Base-by-base conservation (phyloP, 2,113 vertebrate species). In the Echinops telfairi region DNA sequence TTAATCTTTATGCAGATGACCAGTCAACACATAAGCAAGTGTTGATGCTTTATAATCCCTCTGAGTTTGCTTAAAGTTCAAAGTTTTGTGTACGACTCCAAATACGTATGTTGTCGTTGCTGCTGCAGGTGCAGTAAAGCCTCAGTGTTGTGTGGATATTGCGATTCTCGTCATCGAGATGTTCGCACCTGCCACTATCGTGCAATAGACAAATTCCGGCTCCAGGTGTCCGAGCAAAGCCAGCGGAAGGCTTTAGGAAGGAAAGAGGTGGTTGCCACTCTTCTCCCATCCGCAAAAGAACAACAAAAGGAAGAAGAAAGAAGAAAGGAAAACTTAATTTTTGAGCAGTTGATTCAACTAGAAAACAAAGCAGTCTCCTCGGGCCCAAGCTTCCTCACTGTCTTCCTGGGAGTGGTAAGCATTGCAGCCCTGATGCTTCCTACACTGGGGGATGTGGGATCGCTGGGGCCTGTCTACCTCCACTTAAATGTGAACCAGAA, bases 401-500 rank as follows among this genome's bases (percentile, higher is more conserved):
- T 99, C 98, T 98, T 99, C 98, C 98, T 99, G 71, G 99, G 99
- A 95, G 98, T 99, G 91, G 98, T 99, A 96, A 99, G 99, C 97
- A 98, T 99, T 89, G 99, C 98, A 43, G 99, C 99, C 96, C 98
- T 99, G 91, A 99, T 99, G 99, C 99, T 99, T 96, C 99, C 99
- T 27, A 99, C 99, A 0, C 96, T 99, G 97, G 99, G 99, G 96
- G 99, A 99, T 98, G 98, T 98, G 97, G 99, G 99, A 98, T 99
- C 99, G 96, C 98, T 99, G 96, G 99, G 99, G 98, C 99, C 99
- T 99, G 98, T 99, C 99, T 99, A 99, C 99, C 99, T 99, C 99
- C 99, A 99, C 98, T 99, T 99, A 99, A 99, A 99, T 98, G 99
- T 99, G 98, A 99, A 99, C 98, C 99, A 99, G 97, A 99, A 99